Evolutionary conservation across 2,113 vertebrate genomes (phyloP).

Genomic region (Cercopithecus mona): DNA sequence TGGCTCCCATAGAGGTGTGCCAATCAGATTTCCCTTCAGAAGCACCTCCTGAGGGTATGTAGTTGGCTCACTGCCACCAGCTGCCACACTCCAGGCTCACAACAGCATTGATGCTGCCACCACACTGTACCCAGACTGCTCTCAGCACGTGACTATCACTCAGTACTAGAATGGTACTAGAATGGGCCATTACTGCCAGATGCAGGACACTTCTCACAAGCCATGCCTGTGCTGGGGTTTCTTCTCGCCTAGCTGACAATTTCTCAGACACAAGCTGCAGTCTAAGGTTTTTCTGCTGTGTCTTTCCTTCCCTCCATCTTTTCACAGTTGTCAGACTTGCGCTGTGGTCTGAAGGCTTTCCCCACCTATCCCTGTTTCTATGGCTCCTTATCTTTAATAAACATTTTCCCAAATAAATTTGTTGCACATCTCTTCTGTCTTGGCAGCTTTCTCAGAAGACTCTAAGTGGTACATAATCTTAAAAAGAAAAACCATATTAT

Average conservation of each 20-base stretch:
- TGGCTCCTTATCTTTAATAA: neutral
- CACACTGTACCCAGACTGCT: neutral
- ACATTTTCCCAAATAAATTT: neutral
- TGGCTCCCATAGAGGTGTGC: accelerated
- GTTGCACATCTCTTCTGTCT: neutral
- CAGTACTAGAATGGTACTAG: too few species aligned
- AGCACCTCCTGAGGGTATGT: too few species aligned
- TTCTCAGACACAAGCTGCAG: neutral
- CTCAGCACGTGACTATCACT: neutral
- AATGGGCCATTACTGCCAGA: neutral
- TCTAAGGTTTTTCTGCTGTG: neutral
- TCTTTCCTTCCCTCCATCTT: neutral
- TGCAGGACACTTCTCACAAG: neutral
- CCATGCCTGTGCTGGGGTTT: neutral
- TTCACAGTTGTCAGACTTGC: too few species aligned
- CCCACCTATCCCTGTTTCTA: neutral
- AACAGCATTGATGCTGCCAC: neutral
- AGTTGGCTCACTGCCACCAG: neutral
- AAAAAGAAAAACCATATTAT: neutral
- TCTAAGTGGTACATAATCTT: neutral
- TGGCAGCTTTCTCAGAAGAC: neutral
- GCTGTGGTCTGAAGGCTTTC: neutral
- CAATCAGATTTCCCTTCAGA: neutral
- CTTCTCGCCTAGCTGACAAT: neutral
- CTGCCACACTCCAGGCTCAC: neutral